Evolutionary conservation across 2,888 invertebrate genomes (phyloP), one percentile per base, ranked within the genome.

Genomic region (Melinaea menophilus): DNA sequence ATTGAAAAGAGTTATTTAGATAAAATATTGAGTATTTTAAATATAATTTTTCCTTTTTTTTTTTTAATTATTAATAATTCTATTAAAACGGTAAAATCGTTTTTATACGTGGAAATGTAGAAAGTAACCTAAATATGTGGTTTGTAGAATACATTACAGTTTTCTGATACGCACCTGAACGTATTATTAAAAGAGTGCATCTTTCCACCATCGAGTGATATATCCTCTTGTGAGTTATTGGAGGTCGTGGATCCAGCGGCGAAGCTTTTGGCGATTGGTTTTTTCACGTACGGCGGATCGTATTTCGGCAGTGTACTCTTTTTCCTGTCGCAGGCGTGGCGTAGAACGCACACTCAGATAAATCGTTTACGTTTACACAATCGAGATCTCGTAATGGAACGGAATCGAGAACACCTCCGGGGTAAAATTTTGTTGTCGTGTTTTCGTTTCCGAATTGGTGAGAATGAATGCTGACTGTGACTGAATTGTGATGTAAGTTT

Each of bases 231-330:
- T 22, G 95, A 94, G 86, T 95, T 94, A 91, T 95, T 95, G 71
- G 93, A 92, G 58, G 94, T 92, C 57, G 93, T 92, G 63, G 93
- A 92, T 5, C 92, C 92, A 11, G 91, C 92, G 47, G 92, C 92
- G 84, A 94, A 94, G 85, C 93, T 95, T 91, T 94, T 95, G 75
- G 94, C 93, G 74, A 94, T 93, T 58, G 96, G 95, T 84, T 96
- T 96, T 92, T 96, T 96, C 82, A 93, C 93, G 91, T 96, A 96
- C 63, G 96, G 96, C 77, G 95, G 95, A 87, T 97, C 96, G 88
- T 95, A 96, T 88, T 96, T 96, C 86, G 95, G 95, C 86, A 96
- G 93, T 73, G 96, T 95, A 82, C 96, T 96, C 93, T 96, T 96
- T 93, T 96, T 95, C 94, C 95, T 95, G 92, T 81, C 81, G 89